Base-by-base conservation (phyloP, 30 jellyfish, hydroid and myxozoan genomes). In the Cassiopea andromeda region DNA sequence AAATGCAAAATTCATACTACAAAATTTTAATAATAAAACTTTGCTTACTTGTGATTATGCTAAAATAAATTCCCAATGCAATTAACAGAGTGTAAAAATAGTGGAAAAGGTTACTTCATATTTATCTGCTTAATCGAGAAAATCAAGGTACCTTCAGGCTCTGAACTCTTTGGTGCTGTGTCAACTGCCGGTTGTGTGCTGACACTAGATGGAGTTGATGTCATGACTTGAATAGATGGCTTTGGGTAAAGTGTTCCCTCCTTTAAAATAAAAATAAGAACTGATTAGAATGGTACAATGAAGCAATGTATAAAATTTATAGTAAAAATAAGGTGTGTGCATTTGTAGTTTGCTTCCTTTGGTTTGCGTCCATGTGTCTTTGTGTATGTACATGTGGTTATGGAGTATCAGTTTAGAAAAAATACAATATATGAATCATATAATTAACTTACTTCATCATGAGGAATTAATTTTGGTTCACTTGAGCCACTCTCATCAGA, bases 391-490 rank as follows among this genome's bases (percentile, higher is more conserved):
- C n/a, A n/a, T n/a, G n/a, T n/a, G n/a, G n/a, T n/a, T n/a, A n/a
- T n/a, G n/a, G n/a, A n/a, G n/a, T n/a, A n/a, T n/a, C n/a, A n/a
- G n/a, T n/a, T n/a, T n/a, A n/a, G n/a, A n/a, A 9, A 50, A 50
- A 50, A 2, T 50, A 9, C 64, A 2, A 2, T 50, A 9, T 2
- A 50, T 50, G 64, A 50, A 2, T 50, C 64, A 50, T n/a, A n/a
- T n/a, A 50, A 9, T 50, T 50, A 9, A 38, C 77, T 44, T 80
- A 95, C 99, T 96, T 95, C 99, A 89, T 95, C 99, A 66, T 95
- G 99, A 10, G 99, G 99, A 57, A 95, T 95, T 69, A 84, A 70
- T 64, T 90, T 87, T 6, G 99, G 99, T 7, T 95, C 98, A 17
- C 92, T 43, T 15, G 82, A 89, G 54, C 97, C 92, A 58, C 83